Evolutionary conservation across 2,113 vertebrate genomes (phyloP).

Genomic region (Pholis gunnellus): DNA sequence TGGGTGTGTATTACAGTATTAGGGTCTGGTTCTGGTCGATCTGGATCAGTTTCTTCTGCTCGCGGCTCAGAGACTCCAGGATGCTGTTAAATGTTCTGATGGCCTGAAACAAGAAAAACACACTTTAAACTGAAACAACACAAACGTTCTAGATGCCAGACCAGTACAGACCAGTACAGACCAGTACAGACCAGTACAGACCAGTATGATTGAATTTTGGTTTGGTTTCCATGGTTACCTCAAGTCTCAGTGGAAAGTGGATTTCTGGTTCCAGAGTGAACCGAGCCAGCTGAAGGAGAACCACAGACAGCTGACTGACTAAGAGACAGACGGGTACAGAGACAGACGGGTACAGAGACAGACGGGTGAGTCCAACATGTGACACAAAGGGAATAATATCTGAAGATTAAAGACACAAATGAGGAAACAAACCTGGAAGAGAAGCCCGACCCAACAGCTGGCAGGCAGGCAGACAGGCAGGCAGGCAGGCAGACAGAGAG

Average conservation of each 20-base stretch:
- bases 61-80: conserved; percentile 78
- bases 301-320: conserved; percentile 77
- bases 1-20: conserved; percentile 28
- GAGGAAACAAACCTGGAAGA: conserved; percentile 48
- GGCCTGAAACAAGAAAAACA: conserved; percentile 78
- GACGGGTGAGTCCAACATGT: not conserved
- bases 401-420: not conserved
- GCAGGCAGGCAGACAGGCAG: not conserved
- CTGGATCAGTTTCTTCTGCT: conserved; percentile 82
- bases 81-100: conserved; percentile 90
- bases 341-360: conserved; percentile 11
- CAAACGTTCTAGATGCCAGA: not conserved
- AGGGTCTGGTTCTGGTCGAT: conserved; percentile 78
- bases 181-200: not conserved
- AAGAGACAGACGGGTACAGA: conserved; percentile 23
- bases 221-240: conserved; percentile 80
- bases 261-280: conserved; percentile 79
- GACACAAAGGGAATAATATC: not conserved
- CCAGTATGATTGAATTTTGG: not conserved
- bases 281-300: conserved; percentile 85
- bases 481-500: not conserved
- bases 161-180: not conserved
- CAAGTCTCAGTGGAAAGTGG: conserved; percentile 78
- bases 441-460: conserved; percentile 56
- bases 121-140: not conserved